Evolutionary conservation across 2,797 vertebrate genomes (phyloP).

Genomic region (Anableps anableps): DNA sequence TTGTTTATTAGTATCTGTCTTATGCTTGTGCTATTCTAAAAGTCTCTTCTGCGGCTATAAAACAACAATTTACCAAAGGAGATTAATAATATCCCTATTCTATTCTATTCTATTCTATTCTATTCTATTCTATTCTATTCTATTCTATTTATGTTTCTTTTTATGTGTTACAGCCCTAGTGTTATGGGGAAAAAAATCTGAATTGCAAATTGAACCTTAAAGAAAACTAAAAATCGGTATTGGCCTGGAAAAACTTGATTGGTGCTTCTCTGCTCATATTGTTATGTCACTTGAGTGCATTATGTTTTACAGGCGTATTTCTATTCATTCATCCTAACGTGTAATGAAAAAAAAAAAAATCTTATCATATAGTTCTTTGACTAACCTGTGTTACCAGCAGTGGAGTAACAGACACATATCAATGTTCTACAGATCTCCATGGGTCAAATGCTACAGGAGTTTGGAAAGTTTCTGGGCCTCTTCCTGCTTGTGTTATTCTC

Average conservation of each 20-base stretch:
- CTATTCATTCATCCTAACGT: not conserved
- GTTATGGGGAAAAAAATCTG: not conserved
- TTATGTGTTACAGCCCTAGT: not conserved
- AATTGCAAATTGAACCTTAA: not conserved
- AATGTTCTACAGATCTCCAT: slow-evolving; percentile 90
- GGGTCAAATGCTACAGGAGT: slow-evolving; percentile 99
- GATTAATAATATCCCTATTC: too few species aligned
- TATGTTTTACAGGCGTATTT: not conserved
- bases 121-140: not conserved
- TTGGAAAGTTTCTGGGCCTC: slow-evolving; percentile 97
- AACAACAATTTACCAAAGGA: too few species aligned
- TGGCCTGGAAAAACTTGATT: not conserved
- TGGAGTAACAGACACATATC: slow-evolving; percentile 23
- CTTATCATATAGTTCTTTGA: not conserved
- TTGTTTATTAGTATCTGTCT: not conserved
- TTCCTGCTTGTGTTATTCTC: slow-evolving; percentile 97
- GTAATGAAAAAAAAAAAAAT: not conserved
- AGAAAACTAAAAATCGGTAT: not conserved
- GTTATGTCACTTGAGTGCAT: not conserved
- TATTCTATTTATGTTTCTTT: not conserved
- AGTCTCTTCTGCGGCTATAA: too few species aligned
- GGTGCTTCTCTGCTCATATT: not conserved
- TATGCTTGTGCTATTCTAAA: not conserved
- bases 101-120: not conserved
- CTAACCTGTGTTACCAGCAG: not conserved